Evolutionary conservation across 2,888 invertebrate species (phyloP).

Genomic region (Pogonocherus hispidulus): DNA sequence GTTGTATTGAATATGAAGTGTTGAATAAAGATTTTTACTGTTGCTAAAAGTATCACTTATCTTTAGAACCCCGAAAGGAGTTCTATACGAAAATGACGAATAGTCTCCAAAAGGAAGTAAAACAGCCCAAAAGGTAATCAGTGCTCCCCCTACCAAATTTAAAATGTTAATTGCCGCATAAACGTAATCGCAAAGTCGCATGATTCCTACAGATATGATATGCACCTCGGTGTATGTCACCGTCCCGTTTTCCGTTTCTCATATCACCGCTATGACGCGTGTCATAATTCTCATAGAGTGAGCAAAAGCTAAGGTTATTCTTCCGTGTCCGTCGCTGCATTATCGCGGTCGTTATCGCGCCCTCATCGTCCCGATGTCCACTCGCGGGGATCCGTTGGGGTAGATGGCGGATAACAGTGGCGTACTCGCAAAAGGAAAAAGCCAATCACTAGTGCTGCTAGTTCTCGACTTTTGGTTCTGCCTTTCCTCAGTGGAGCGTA

Average conservation of each 20-base stretch:
- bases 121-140: no score
- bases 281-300: constrained; percentile 50
- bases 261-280: constrained; percentile 37
- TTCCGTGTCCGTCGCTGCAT: constrained; percentile 47
- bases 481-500: no score
- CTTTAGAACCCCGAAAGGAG: no score
- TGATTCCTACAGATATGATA: constrained; percentile 23
- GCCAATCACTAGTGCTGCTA: not conserved
- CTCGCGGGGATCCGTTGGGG: constrained; percentile 47
- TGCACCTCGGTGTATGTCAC: constrained; percentile 23
- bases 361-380: constrained; percentile 53
- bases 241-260: constrained; percentile 20
- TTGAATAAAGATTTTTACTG: no score
- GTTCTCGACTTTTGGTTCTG: not conserved
- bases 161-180: no score
- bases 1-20: no score
- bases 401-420: constrained; percentile 46
- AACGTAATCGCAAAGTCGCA: constrained; percentile 9
- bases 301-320: constrained; percentile 49
- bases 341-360: constrained; percentile 50
- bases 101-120: no score
- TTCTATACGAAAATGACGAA: no score
- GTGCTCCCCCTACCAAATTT: no score
- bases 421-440: not conserved
- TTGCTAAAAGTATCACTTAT: no score